These are phyloP conservation scores for Acrocephalus scirpaceus DNA, from an alignment of 2,797 vertebrate species.

Conservation along the genomic window DNA sequence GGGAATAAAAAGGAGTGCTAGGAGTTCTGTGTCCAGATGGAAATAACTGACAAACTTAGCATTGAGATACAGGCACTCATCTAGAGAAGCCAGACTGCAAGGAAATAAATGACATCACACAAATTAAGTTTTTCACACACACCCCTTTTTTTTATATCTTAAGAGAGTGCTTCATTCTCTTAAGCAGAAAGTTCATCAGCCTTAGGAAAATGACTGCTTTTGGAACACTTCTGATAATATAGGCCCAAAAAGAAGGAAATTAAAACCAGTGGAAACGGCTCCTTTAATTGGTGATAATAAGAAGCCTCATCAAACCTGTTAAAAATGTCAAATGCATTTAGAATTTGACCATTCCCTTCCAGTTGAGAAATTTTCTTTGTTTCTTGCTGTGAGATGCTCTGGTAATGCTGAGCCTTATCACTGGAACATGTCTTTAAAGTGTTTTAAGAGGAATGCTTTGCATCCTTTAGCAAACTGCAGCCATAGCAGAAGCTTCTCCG, in stretches of 20 bases:
- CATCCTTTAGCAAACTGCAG: neutral
- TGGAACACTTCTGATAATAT: neutral
- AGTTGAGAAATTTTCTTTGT: neutral
- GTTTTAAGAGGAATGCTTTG: neutral
- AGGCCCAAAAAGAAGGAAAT: neutral
- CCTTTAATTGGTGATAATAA: neutral
- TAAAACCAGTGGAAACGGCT: neutral
- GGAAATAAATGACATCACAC: neutral
- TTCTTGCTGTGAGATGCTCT: neutral
- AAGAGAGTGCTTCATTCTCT: neutral
- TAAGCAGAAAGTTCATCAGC: neutral
- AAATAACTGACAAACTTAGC: neutral
- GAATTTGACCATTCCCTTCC: neutral
- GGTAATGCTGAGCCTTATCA: neutral
- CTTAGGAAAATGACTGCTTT: neutral
- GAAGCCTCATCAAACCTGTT: neutral
- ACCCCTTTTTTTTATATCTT: accelerated
- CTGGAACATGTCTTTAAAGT: neutral
- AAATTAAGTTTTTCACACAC: neutral
- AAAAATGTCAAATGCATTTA: neutral
- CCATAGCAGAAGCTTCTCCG: neutral
- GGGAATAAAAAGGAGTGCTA: neutral
- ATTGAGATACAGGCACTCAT: neutral
- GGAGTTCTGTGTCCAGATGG: neutral
- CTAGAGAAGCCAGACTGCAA: neutral